A percentile compares a stretch with the other conserved stretches of the same genome.
Conservation (phyloP, 1,140 invertebrate genomes). For the Rhopalosiphum maidis region DNA sequence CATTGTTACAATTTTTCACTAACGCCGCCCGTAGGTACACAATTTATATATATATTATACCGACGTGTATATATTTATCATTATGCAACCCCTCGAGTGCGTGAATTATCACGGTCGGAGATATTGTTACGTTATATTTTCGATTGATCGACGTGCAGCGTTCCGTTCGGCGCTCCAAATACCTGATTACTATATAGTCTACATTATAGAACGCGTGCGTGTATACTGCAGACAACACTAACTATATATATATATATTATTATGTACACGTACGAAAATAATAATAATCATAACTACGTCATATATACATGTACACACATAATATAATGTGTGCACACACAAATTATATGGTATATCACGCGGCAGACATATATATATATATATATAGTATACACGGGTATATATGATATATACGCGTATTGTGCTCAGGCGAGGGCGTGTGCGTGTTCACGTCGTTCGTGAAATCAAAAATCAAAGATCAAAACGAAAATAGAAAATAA, state of each 20-base stretch:
- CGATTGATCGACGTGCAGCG: conserved; percentile 34
- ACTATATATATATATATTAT: background rate
- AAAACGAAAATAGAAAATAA: background rate
- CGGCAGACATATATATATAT: background rate
- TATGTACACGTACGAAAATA: no score
- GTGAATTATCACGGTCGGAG: conserved; percentile 28
- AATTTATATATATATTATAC: background rate
- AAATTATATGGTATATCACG: background rate
- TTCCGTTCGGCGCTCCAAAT: background rate
- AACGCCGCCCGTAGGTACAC: background rate
- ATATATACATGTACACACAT: background rate
- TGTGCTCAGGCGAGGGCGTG: background rate
- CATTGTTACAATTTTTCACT: background rate
- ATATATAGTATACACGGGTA: no score
- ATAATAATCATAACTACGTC: background rate
- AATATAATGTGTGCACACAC: background rate
- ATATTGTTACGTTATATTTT: conserved; percentile 38
- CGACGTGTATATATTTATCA: background rate
- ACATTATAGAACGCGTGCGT: background rate
- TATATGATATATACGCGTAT: background rate
- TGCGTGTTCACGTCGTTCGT: background rate
- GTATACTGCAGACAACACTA: background rate
- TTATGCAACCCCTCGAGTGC: background rate
- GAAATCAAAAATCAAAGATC: background rate
- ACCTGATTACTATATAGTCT: background rate